Base-by-base conservation (phyloP, 2,797 vertebrate genomes). In the Lepilemur ruficaudatus region DNA sequence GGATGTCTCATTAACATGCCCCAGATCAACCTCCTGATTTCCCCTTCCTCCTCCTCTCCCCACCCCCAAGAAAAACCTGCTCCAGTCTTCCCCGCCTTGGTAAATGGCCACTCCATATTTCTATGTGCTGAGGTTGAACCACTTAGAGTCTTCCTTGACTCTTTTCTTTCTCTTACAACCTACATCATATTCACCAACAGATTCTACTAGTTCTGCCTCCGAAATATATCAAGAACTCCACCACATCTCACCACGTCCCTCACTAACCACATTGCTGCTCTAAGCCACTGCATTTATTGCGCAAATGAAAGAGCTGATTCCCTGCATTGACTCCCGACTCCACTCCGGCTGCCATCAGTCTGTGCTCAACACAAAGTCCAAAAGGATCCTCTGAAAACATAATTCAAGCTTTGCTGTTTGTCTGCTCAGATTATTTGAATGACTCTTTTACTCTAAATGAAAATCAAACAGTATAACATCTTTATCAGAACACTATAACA, bases 181-280 rank as follows among this genome's bases (percentile, higher is more conserved):
- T 73, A 41, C 41, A 12, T 50, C 18, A 8, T 25, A 67, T 35
- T 52, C 28, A 65, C 32, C 57, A 83, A 28, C 22, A 38, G 46
- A 32, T 46, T 15, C 35, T 55, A 14, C 15, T 52, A 18, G 18
- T 18, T 35, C 15, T 55, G 35, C 1, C 48, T 78, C 41, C 15
- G 5, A n/a, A 43, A 57, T 46, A 9, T 28, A 46, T 28, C 48
- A 57, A 35, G 46, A 78, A 25, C 12, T 10, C 46, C 38, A 46
- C 22, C 17, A 10, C 22, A 28, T 43, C 15, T 75, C 69, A 30
- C 25, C 50, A 35, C 35, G 20, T 43, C 57, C 4, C 1, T 38
- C 32, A 9, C 43, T 41, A 52, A 11, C 52, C n/a, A 2, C 50
- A 25, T 0, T 0, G 7, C 57, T 25, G 18, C 28, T 10, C 22